Conservation (phyloP, 2,797 vertebrate genomes). For the Heterohyrax brucei region DNA sequence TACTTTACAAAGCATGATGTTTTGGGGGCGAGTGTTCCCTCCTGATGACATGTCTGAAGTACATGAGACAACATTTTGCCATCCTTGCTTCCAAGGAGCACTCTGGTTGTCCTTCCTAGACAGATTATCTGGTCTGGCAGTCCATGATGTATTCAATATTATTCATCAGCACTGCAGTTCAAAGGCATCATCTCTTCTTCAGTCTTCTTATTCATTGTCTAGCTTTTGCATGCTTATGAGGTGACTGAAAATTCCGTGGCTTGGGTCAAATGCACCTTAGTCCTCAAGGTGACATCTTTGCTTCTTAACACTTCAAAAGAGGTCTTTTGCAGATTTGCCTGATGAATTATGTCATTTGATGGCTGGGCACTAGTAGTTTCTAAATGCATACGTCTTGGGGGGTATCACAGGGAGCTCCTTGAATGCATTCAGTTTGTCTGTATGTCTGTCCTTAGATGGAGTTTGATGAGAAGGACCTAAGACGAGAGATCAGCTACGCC, state of each 20-base stretch:
- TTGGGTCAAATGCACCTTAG: not conserved
- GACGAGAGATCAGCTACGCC: slow-evolving; percentile 98
- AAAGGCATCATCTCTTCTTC: too few relatives aligned
- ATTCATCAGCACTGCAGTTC: too few relatives aligned
- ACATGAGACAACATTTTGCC: not conserved
- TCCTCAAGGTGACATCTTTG: not conserved
- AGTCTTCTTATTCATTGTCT: too few relatives aligned
- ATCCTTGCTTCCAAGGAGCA: not conserved
- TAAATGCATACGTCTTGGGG: too few relatives aligned
- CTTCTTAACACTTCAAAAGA: too few relatives aligned
- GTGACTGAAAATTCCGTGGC: too few relatives aligned
- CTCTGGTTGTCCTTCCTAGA: not conserved
- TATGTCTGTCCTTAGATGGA: slow-evolving; percentile 93
- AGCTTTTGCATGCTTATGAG: too few relatives aligned
- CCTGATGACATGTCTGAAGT: not conserved
- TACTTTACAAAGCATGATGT: not conserved
- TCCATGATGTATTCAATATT: too few relatives aligned
- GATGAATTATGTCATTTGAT: too few relatives aligned
- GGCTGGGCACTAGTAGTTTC: not conserved
- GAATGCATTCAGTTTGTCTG: not conserved
- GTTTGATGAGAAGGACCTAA: slow-evolving; percentile 97
- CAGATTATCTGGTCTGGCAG: not conserved
- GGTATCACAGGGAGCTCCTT: too few relatives aligned
- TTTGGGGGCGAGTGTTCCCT: not conserved
- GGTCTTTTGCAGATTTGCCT: too few relatives aligned